Evolutionary conservation across 2,797 vertebrate species (phyloP).

Genomic region (Sebastes diploproa): DNA sequence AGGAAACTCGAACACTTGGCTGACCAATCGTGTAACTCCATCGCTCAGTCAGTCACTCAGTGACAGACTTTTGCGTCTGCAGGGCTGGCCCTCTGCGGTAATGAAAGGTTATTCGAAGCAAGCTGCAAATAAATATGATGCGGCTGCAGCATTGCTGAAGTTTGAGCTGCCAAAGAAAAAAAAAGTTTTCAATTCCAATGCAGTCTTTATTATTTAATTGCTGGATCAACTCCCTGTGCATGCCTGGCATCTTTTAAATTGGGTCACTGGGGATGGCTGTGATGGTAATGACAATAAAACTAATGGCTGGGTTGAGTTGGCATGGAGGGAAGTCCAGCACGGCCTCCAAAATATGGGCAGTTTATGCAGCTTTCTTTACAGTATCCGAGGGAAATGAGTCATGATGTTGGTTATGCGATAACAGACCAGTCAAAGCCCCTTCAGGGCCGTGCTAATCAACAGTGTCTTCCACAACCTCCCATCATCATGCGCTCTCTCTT

Average conservation of each 20-base stretch:
- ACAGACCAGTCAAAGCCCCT: background rate
- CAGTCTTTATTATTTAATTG: background rate
- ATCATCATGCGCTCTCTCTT: slow-evolving; percentile 48
- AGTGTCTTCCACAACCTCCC: slow-evolving; percentile 52
- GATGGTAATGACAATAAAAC: slow-evolving; percentile 39
- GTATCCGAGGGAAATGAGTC: background rate
- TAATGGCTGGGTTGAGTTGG: slow-evolving; percentile 30
- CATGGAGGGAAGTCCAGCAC: background rate
- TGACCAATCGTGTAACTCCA: no score
- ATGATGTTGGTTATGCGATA: slow-evolving; percentile 1
- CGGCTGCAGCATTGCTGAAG: background rate
- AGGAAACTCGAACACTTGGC: no score
- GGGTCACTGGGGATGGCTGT: slow-evolving; percentile 9
- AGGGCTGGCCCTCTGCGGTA: no score
- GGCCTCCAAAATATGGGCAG: background rate
- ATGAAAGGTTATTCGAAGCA: background rate
- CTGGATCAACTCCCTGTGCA: background rate
- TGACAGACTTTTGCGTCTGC: no score
- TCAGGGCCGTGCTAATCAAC: slow-evolving; percentile 54
- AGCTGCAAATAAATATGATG: background rate
- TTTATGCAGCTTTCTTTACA: background rate
- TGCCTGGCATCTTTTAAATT: slow-evolving; percentile 13
- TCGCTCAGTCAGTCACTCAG: no score
- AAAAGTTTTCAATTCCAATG: background rate
- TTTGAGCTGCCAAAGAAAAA: background rate